phyloP scores from a whole-genome alignment of 2,888 invertebrate genomes.

The Drosophila histrio region DNA sequence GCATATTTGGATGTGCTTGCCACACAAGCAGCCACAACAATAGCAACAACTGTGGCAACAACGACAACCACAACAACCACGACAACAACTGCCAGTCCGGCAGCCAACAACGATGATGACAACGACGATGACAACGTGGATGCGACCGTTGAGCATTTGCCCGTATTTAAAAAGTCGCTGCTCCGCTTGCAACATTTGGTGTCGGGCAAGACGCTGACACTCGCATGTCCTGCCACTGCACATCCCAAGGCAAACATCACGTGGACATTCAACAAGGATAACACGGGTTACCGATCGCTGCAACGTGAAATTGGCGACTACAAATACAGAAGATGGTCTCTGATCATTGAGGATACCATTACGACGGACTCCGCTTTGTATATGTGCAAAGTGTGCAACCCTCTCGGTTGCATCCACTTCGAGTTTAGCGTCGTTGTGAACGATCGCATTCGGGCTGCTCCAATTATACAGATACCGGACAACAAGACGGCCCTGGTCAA shows the following conservation, averaged over 20 bases:
- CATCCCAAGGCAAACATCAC: constrained; percentile 92
- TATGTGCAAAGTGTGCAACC: constrained; percentile 93
- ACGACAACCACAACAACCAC: constrained; percentile 11
- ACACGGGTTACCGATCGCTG: constrained; percentile 84
- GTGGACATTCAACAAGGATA: constrained; percentile 90
- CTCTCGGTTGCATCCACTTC: constrained; percentile 90
- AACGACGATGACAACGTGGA: constrained; percentile 10
- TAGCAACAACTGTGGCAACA: not conserved
- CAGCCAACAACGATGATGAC: not conserved
- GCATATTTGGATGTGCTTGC: constrained; percentile 90
- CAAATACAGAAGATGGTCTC: constrained; percentile 88
- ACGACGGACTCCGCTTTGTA: constrained; percentile 94
- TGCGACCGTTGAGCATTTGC: constrained; percentile 20
- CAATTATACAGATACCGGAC: constrained; percentile 92
- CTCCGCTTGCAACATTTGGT: constrained; percentile 84
- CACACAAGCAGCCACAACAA: not conserved
- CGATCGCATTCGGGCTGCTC: constrained; percentile 93
- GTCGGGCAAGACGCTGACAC: constrained; percentile 89
- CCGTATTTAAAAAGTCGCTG: constrained; percentile 27
- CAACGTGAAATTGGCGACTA: constrained; percentile 88
- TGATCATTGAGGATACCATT: constrained; percentile 91
- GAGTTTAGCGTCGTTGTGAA: constrained; percentile 89
- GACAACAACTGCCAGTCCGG: constrained; percentile 7
- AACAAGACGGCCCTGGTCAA: constrained; percentile 92
- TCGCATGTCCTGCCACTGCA: constrained; percentile 88